A percentile compares a stretch with the other conserved stretches of the same genome.
These are phyloP conservation scores for Brevimyrus niger DNA, from an alignment of 2,113 vertebrate species.

Conservation along the genomic window DNA sequence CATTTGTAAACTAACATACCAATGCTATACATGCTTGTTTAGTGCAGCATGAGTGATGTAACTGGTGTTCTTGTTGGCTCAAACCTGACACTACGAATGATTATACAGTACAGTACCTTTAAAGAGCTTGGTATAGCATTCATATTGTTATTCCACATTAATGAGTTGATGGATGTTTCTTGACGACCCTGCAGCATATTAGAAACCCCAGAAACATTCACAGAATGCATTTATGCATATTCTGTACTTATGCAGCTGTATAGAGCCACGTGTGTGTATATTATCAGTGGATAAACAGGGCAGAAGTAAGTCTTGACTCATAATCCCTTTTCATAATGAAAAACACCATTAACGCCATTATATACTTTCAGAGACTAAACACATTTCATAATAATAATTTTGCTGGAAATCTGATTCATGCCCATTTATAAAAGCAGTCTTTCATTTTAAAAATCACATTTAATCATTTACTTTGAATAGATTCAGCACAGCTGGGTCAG, in stretches of 20 bases:
- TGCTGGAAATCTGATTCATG: slow-evolving; percentile 12
- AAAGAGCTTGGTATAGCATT: neutral
- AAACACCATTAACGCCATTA: slow-evolving; percentile 17
- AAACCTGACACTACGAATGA: neutral
- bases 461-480: slow-evolving; percentile 12
- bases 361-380: slow-evolving; percentile 10
- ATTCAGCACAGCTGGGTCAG: neutral
- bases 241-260: neutral
- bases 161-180: slow-evolving; percentile 7
- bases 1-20: neutral
- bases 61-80: neutral
- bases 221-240: neutral
- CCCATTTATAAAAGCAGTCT: slow-evolving; percentile 9
- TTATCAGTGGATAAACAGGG: neutral
- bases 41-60: neutral
- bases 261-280: neutral
- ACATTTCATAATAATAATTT: slow-evolving; percentile 14
- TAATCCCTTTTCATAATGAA: slow-evolving; percentile 5
- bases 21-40: neutral
- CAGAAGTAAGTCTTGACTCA: neutral
- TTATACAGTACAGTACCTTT: neutral
- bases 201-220: neutral
- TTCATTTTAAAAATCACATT: neutral
- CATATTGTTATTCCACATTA: neutral
- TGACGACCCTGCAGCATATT: neutral